Evolutionary conservation across 2,797 vertebrate species (phyloP).

Genomic region (Chelonia mydas): DNA sequence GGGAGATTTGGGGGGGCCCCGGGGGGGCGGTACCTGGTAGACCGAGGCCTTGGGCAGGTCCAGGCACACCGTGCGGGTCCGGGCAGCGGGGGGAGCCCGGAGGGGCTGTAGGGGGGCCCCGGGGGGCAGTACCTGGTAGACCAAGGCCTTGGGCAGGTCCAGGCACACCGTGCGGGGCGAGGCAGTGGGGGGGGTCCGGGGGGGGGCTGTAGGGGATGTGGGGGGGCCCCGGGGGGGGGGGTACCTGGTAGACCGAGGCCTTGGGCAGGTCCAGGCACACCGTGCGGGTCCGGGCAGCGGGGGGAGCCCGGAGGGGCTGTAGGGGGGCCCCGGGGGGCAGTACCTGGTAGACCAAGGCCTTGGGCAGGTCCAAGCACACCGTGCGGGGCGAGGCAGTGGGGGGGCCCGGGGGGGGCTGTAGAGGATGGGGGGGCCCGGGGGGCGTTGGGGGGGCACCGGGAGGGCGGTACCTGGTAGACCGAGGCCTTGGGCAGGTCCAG

Average conservation of each 20-base stretch:
- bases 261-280: constrained; percentile 79
- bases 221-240: neutral
- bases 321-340: no score
- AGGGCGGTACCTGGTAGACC: no score
- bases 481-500: no score
- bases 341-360: no score
- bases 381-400: neutral
- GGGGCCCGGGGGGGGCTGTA: neutral
- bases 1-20: no score
- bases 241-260: constrained; percentile 96
- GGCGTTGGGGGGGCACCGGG: neutral
- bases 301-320: no score
- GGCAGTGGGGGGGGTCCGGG: neutral
- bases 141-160: constrained; percentile 88
- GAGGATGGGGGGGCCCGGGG: neutral
- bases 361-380: no score
- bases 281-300: no score
- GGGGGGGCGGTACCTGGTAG: neutral
- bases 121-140: constrained; percentile 76
- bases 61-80: constrained; percentile 74
- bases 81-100: neutral
- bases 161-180: constrained; percentile 72
- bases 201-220: constrained; percentile 64
- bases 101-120: no score
- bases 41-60: constrained; percentile 88